Evolutionary conservation across 2,888 invertebrate genomes (phyloP).

Genomic region (Elegia similella): DNA sequence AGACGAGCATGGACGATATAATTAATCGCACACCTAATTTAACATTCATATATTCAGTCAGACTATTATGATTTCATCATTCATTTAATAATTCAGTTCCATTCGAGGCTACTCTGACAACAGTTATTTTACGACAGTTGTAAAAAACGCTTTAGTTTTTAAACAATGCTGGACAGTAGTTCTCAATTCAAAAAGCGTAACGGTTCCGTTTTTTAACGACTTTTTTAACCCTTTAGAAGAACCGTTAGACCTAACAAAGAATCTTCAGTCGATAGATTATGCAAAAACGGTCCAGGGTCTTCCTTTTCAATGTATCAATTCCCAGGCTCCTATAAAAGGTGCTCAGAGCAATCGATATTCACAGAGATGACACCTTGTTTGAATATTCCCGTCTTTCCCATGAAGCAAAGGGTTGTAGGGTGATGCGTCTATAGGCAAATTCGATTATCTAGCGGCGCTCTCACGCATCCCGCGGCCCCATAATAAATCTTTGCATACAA

Average conservation of each 20-base stretch:
- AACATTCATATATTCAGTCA: constrained; percentile 10
- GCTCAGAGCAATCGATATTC: constrained; percentile 76
- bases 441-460: constrained; percentile 78
- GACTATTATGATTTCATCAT: background rate
- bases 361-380: constrained; percentile 81
- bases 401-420: constrained; percentile 72
- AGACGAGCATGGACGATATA: no score
- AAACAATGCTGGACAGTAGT: constrained; percentile 61
- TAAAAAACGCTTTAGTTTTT: constrained; percentile 34
- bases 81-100: background rate
- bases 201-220: constrained; percentile 69
- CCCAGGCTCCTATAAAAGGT: constrained; percentile 72
- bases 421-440: constrained; percentile 78
- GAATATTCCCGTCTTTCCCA: constrained; percentile 79
- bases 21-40: background rate
- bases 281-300: constrained; percentile 72
- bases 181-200: constrained; percentile 53
- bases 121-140: constrained; percentile 40
- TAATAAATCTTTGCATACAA: constrained; percentile 80
- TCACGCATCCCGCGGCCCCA: constrained; percentile 68
- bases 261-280: constrained; percentile 71
- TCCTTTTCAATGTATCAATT: constrained; percentile 77
- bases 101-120: constrained; percentile 41
- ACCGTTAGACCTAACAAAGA: constrained; percentile 71
- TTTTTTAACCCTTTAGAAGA: constrained; percentile 65